A percentile compares a stretch with the other conserved stretches of the same genome.
Conservation (phyloP, 2,888 invertebrate species). For the Caenorhabditis virilis region DNA sequence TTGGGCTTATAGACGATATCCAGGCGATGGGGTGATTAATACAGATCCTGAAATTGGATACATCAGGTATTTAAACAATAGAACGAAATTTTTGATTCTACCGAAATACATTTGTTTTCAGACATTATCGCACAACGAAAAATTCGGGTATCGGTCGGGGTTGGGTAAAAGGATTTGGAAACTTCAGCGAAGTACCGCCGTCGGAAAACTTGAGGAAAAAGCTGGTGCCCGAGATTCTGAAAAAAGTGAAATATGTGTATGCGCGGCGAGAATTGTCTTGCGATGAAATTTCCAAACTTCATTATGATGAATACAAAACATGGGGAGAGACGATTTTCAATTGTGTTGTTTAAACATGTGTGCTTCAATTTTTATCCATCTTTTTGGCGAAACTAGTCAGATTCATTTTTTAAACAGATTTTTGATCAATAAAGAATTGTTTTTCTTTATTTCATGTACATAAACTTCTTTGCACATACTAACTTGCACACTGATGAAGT, state of each 20-base stretch:
- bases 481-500: too few relatives aligned
- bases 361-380: background rate
- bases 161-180: conserved; percentile 5
- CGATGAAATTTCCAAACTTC: background rate
- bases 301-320: background rate
- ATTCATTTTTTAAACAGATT: too few relatives aligned
- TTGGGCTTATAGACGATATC: conserved; percentile 18
- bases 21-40: conserved; percentile 2
- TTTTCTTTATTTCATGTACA: too few relatives aligned
- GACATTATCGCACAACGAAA: conserved; percentile 11
- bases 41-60: conserved; percentile 3
- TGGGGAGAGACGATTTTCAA: background rate
- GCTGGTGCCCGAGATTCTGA: conserved; percentile 10
- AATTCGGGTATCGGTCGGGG: conserved; percentile 2
- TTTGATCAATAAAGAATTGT: too few relatives aligned
- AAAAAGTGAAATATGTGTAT: background rate
- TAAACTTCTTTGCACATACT: too few relatives aligned
- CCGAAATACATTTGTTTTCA: background rate
- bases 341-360: background rate
- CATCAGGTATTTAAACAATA: background rate
- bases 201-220: conserved; percentile 7
- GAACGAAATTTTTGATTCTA: background rate
- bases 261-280: background rate
- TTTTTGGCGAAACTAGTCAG: background rate
- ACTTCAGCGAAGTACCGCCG: background rate